Conservation (phyloP, 2,797 vertebrate species). For the Anguilla obscura region DNA sequence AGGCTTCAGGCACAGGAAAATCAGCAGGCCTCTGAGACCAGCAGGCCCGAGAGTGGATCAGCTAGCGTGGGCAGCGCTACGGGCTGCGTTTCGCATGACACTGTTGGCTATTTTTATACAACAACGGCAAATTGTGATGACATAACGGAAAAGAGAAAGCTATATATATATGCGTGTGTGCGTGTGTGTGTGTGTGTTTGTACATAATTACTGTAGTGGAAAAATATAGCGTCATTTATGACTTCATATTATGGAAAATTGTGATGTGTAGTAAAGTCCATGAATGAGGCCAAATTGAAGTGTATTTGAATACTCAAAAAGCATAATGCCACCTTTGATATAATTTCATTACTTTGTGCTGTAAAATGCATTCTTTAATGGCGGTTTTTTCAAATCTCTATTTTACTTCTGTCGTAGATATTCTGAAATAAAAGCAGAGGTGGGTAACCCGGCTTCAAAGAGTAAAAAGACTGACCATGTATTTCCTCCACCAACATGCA, state of each 20-base stretch:
- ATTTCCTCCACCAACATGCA: no score
- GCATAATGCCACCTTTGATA: neutral
- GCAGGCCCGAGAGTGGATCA: conserved; percentile 63
- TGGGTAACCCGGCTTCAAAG: no score
- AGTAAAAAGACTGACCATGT: no score
- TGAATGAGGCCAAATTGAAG: neutral
- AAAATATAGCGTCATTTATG: conserved; percentile 58
- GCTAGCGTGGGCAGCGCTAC: conserved; percentile 65
- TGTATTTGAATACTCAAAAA: neutral
- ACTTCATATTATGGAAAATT: neutral
- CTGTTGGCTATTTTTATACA: conserved; percentile 68
- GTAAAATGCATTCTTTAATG: neutral
- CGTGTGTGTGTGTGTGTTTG: no score
- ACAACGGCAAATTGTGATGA: conserved; percentile 55
- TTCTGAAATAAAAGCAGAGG: neutral
- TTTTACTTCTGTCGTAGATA: neutral
- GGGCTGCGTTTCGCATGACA: conserved; percentile 58
- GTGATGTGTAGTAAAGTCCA: neutral
- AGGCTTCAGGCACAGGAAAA: conserved; percentile 58
- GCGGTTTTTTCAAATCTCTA: neutral
- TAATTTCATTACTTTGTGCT: neutral
- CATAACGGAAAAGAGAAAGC: conserved; percentile 34
- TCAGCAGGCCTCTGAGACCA: conserved; percentile 68
- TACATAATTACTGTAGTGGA: conserved; percentile 16
- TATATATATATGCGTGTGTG: no score